Conservation (phyloP, 2,888 invertebrate species). For the Volucella bombylans region DNA sequence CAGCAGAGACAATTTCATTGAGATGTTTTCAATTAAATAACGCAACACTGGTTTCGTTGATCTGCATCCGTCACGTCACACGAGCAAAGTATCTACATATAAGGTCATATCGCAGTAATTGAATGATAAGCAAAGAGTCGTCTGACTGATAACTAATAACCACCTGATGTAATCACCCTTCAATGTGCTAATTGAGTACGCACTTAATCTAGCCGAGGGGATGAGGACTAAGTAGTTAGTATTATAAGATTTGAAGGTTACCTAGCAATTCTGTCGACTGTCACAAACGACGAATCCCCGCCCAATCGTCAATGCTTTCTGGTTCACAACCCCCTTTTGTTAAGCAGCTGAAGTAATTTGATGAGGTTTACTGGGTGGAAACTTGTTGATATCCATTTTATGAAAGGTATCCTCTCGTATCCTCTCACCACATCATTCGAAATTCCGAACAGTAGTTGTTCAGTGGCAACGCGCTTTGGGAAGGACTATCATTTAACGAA, state of each 20-base stretch:
- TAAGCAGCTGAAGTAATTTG: slow-evolving; percentile 33
- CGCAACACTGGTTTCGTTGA: slow-evolving; percentile 27
- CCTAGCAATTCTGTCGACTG: slow-evolving; percentile 7
- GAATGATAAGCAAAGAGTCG: slow-evolving; percentile 53
- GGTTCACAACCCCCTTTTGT: slow-evolving; percentile 12
- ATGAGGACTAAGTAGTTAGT: not conserved
- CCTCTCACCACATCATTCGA: not conserved
- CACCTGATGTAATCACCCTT: slow-evolving; percentile 36
- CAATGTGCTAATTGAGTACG: slow-evolving; percentile 5
- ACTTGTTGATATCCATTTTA: slow-evolving; percentile 57
- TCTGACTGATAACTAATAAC: slow-evolving; percentile 22
- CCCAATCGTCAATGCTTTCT: slow-evolving; percentile 5
- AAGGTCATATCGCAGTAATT: slow-evolving; percentile 19
- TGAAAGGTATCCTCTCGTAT: slow-evolving; percentile 16
- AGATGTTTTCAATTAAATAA: slow-evolving; percentile 16
- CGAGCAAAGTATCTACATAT: not conserved
- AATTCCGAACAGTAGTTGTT: slow-evolving; percentile 30
- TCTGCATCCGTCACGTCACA: slow-evolving; percentile 21
- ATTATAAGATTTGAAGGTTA: not conserved
- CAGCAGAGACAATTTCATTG: slow-evolving; percentile 49
- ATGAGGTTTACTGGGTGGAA: slow-evolving; percentile 35
- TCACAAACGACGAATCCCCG: slow-evolving; percentile 21
- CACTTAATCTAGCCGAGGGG: slow-evolving; percentile 18
- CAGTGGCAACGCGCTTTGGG: slow-evolving; percentile 18
- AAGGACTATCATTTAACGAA: slow-evolving; percentile 25